Conservation (phyloP, 2,797 vertebrate species). For the Melanotaenia pygmaea region DNA sequence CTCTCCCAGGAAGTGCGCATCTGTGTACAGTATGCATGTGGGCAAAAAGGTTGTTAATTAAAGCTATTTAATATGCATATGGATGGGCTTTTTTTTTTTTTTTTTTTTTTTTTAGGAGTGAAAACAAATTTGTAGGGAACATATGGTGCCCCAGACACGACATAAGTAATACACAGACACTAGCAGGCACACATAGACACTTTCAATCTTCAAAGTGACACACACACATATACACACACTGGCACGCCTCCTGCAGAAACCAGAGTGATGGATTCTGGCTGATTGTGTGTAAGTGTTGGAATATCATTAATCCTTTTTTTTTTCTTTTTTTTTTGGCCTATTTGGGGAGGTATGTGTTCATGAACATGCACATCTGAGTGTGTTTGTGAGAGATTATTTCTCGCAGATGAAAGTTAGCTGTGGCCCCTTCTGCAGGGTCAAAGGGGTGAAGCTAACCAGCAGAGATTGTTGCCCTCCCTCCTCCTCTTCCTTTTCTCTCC, state of each 20-base stretch:
- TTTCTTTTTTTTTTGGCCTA: conserved; percentile 24
- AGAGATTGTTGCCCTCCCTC: conserved; percentile 67
- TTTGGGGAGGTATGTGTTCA: conserved; percentile 61
- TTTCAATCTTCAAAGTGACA: conserved; percentile 63
- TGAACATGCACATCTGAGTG: conserved; percentile 31
- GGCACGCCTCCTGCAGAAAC: conserved; percentile 51
- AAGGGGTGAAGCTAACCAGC: conserved; percentile 75
- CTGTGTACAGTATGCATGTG: conserved; percentile 53
- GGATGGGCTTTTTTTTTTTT: conserved; percentile 66
- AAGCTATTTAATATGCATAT: conserved; percentile 80
- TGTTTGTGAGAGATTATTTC: conserved; percentile 61
- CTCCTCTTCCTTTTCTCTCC: conserved; percentile 25
- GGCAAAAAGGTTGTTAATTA: conserved; percentile 75
- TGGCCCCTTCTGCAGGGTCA: conserved; percentile 74
- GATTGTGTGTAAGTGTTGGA: conserved; percentile 66
- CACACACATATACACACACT: conserved; percentile 28
- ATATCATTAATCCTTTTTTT: conserved; percentile 70
- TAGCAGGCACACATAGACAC: conserved; percentile 43
- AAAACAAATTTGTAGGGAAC: conserved; percentile 81
- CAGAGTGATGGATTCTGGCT: conserved; percentile 67
- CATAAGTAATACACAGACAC: conserved; percentile 59
- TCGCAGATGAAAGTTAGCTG: conserved; percentile 74
- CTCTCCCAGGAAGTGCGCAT: conserved; percentile 68
- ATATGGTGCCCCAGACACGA: conserved; percentile 83
- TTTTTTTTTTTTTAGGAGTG: conserved; percentile 66